A percentile compares a stretch with the other conserved stretches of the same genome.
Conservation (phyloP, 2,113 vertebrate species). For the Gila orcuttii region DNA sequence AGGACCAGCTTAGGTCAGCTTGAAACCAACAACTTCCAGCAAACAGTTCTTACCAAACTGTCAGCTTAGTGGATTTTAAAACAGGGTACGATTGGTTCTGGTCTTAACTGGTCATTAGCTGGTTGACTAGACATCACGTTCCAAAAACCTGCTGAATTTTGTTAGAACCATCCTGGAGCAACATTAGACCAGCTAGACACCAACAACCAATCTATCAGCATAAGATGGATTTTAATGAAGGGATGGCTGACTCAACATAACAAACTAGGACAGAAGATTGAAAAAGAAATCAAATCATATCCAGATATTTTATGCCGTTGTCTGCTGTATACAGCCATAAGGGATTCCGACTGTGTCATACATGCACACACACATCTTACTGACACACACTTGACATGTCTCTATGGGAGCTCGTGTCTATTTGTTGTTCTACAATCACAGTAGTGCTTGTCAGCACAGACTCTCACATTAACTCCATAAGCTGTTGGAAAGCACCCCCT, state of each 20-base stretch:
- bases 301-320: neutral
- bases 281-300: neutral
- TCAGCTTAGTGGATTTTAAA: no score
- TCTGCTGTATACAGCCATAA: neutral
- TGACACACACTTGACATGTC: neutral
- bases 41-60: no score
- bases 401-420: conserved; percentile 27
- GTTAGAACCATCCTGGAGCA: neutral
- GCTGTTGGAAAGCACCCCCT: conserved; percentile 34
- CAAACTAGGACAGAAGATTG: neutral
- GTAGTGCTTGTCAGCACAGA: conserved; percentile 9
- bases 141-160: neutral
- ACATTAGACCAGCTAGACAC: neutral
- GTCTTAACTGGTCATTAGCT: no score
- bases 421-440: conserved; percentile 26
- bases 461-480: conserved; percentile 30
- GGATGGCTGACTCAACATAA: neutral
- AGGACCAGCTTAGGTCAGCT: no score
- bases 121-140: neutral
- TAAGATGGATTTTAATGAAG: neutral
- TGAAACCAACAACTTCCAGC: no score
- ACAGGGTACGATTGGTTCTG: no score
- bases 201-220: neutral
- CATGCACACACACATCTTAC: conserved; percentile 6
- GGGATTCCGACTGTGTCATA: neutral